phyloP scores from a whole-genome alignment of 2,888 invertebrate species.

The Lycia hirtaria region DNA sequence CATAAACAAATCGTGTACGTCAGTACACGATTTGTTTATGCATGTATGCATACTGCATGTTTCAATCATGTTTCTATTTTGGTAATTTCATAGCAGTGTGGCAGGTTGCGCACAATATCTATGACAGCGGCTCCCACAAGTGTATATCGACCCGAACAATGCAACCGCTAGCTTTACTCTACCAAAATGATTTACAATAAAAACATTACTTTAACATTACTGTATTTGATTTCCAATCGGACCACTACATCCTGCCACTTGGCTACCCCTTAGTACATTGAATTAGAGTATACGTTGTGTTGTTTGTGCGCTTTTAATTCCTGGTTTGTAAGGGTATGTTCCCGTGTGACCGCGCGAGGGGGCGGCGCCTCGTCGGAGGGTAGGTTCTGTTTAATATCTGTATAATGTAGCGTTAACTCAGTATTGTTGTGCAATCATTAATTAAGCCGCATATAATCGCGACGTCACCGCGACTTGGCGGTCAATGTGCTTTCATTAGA shows the following conservation, averaged over 20 bases:
- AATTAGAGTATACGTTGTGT: constrained; percentile 38
- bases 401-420: constrained; percentile 35
- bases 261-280: constrained; percentile 13
- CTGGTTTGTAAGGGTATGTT: constrained; percentile 46
- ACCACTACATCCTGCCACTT: not conserved
- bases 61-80: not conserved
- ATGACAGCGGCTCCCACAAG: constrained; percentile 24
- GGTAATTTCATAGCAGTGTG: not conserved
- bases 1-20: too few species aligned
- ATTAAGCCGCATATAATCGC: constrained; percentile 34
- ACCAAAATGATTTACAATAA: constrained; percentile 54
- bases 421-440: constrained; percentile 40
- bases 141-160: constrained; percentile 37
- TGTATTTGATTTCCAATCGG: constrained; percentile 49
- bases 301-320: constrained; percentile 9
- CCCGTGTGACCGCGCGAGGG: constrained; percentile 68
- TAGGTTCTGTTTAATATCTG: constrained; percentile 40
- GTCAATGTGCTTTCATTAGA: constrained; percentile 12
- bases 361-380: constrained; percentile 40
- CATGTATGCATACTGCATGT: too few species aligned
- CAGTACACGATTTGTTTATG: too few species aligned
- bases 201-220: constrained; percentile 51
- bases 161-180: constrained; percentile 39
- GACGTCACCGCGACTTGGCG: constrained; percentile 14
- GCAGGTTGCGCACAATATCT: not conserved